A percentile compares a stretch with the other conserved stretches of the same genome.
Conservation (phyloP, 2,797 vertebrate species). For the Argyrosomus regius region DNA sequence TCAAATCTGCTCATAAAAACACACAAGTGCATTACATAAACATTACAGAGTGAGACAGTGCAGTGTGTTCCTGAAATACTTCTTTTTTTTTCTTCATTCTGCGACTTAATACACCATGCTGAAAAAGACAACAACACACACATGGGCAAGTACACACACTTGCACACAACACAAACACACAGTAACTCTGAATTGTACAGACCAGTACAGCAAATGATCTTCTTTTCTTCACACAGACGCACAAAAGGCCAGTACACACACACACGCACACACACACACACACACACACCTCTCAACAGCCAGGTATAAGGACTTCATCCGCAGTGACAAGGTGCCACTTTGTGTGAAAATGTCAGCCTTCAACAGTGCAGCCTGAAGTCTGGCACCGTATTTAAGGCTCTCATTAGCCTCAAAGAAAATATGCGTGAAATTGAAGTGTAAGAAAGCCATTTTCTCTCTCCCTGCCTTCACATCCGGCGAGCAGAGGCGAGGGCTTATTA, state of each 20-base stretch:
- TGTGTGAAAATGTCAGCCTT: conserved; percentile 88
- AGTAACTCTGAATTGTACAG: conserved; percentile 8
- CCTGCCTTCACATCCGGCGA: conserved; percentile 61
- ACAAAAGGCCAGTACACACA: conserved; percentile 20
- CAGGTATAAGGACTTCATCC: conserved; percentile 87
- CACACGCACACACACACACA: conserved; percentile 39
- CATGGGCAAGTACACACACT: background rate
- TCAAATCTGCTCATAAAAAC: conserved; percentile 10
- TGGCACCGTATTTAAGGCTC: conserved; percentile 86
- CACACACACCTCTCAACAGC: conserved; percentile 67
- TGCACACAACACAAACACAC: conserved; percentile 18
- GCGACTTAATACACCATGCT: conserved; percentile 37
- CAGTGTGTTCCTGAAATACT: background rate
- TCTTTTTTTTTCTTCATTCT: conserved; percentile 56
- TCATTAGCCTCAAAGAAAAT: conserved; percentile 89
- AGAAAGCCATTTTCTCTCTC: conserved; percentile 82
- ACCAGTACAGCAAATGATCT: conserved; percentile 19
- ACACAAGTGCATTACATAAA: background rate
- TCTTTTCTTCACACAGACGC: conserved; percentile 14
- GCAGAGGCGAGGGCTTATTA: conserved; percentile 77
- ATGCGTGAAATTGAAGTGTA: conserved; percentile 86
- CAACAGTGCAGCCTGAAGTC: conserved; percentile 82
- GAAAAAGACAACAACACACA: background rate
- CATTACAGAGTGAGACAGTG: conserved; percentile 10
- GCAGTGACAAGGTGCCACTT: conserved; percentile 85